Base-by-base conservation (phyloP, 2,113 vertebrate species). In the Scolopax mira region DNA sequence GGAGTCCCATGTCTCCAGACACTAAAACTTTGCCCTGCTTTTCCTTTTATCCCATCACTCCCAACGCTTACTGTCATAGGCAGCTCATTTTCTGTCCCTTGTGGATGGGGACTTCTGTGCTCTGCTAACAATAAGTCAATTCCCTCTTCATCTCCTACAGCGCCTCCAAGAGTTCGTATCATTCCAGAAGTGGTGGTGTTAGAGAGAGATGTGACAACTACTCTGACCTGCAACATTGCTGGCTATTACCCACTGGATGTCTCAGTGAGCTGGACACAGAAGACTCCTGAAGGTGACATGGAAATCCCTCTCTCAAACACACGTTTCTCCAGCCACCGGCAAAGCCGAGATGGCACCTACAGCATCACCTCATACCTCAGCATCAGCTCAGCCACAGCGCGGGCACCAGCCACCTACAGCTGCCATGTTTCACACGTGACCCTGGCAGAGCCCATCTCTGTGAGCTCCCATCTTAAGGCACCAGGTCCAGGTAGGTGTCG, bases 371-470 rank as follows among this genome's bases (percentile, higher is more conserved):
- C 98, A 67, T 97, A 97, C 51, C 90, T 99, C 30, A 90, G 18
- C 4, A 91, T 98, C 18, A 80, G 69, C n/a, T 94, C 94, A 4
- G 71, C 97, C 58, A 90, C 73, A 6, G 81, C 71, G 0, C 39
- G 80, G 31, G 85, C 96, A 18, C 98, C 98, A 11, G 98, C 98
- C 35, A 96, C 89, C 41, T 97, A 98, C 72, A 98, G 82, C 91
- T 99, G 99, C 91, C 97, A 81, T 48, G 98, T 99, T 75, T 96
- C 98, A 42, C 98, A 99, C 3, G 0, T 94, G 77, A 94, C 98
- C 65, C 87, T 98, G 69, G 41, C 93, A 51, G 77, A 98, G 79
- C 96, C 97, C 35, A 71, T 96, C 14, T 14, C 18, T 33, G 61
- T 70, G 69, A 95, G 87, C 6, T 13, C 31, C 74, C 80, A 48